These are phyloP conservation scores for Xylota segnis DNA, from an alignment of 2,888 invertebrate species.

Conservation along the genomic window DNA sequence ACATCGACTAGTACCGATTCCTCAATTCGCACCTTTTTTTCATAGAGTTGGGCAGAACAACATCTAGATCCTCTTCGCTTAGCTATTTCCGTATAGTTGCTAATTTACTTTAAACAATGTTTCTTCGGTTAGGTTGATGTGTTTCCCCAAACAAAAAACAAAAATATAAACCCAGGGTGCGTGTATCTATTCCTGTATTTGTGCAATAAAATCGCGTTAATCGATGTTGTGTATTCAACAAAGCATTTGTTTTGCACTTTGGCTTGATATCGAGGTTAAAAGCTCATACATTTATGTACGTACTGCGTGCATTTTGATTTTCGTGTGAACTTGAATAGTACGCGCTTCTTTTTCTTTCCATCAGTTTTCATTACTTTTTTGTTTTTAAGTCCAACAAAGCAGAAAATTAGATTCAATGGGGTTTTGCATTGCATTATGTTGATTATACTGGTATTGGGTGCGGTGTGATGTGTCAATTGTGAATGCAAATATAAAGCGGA, in stretches of 20 bases:
- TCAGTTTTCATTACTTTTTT: background rate
- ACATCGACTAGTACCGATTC: background rate
- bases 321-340: slow-evolving; percentile 46
- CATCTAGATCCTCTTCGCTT: slow-evolving; percentile 6
- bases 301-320: slow-evolving; percentile 12
- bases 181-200: background rate
- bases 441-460: slow-evolving; percentile 13
- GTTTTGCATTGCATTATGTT: slow-evolving; percentile 33
- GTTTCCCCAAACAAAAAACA: background rate
- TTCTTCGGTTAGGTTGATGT: slow-evolving; percentile 4
- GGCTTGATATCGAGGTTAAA: slow-evolving; percentile 6
- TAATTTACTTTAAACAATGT: slow-evolving; percentile 11
- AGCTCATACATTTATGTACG: background rate
- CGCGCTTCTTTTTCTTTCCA: background rate
- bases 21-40: background rate
- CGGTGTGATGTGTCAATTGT: slow-evolving; percentile 42
- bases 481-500: slow-evolving; percentile 34
- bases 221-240: slow-evolving; percentile 37
- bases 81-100: slow-evolving; percentile 14
- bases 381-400: slow-evolving; percentile 18
- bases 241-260: slow-evolving; percentile 16
- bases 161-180: background rate
- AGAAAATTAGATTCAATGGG: slow-evolving; percentile 46
- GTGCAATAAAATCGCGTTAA: slow-evolving; percentile 33
- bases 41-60: slow-evolving; percentile 7